These are phyloP conservation scores for Rhabditophanes sp. DNA, from an alignment of 2,888 invertebrate genomes.

Conservation along the genomic window DNA sequence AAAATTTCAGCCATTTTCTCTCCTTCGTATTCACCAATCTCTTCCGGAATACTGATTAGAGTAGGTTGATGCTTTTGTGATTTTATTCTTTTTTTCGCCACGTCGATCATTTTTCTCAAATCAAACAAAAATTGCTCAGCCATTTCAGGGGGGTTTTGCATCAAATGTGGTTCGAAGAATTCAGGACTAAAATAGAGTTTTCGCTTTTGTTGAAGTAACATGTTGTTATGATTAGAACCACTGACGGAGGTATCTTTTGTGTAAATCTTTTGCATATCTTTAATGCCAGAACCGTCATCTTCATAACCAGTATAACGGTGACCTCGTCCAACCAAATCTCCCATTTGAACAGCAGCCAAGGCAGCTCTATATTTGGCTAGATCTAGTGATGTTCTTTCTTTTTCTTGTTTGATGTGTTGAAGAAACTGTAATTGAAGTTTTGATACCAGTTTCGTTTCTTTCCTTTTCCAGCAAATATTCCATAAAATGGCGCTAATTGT, in stretches of 20 bases:
- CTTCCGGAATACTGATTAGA: conserved; percentile 17
- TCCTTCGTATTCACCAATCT: conserved; percentile 7
- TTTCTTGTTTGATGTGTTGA: conserved; percentile 23
- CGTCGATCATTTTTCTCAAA: conserved; percentile 73
- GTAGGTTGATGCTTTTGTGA: conserved; percentile 20
- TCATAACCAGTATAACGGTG: no score
- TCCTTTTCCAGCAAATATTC: conserved; percentile 25
- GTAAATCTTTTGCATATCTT: no score
- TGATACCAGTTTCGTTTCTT: conserved; percentile 27
- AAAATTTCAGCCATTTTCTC: conserved; percentile 1
- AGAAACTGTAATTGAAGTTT: conserved; percentile 38
- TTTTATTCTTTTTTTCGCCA: conserved; percentile 54
- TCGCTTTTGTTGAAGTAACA: no score
- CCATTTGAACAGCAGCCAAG: conserved; percentile 4
- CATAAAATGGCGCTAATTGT: conserved; percentile 17
- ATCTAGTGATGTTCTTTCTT: conserved; percentile 12
- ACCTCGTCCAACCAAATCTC: no score
- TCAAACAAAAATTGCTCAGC: conserved; percentile 64
- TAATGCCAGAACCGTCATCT: no score
- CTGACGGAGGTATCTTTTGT: no score
- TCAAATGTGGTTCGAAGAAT: conserved; percentile 70
- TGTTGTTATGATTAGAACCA: no score
- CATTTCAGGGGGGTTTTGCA: conserved; percentile 73
- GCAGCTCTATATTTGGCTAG: conserved; percentile 5
- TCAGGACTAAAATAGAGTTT: no score